Conservation (phyloP, 2,113 vertebrate genomes). For the Egretta garzetta region DNA sequence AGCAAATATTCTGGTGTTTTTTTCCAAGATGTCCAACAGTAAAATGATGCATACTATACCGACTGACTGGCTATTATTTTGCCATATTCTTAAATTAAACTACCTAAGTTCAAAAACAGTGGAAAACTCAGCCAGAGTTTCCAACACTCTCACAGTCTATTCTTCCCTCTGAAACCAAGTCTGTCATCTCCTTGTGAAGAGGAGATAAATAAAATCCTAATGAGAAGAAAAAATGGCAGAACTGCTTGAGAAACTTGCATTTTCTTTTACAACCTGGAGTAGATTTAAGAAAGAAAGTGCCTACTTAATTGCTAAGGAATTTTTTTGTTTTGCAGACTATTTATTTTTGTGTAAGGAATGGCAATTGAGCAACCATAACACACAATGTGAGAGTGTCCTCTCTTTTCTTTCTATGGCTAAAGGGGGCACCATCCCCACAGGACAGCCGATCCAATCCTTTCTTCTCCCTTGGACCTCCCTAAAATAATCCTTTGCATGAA, state of each 20-base stretch:
- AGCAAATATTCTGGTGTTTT: not conserved
- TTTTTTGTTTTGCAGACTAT: not conserved
- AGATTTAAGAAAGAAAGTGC: not conserved
- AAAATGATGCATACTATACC: not conserved
- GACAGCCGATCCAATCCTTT: not conserved
- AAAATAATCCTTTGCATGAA: not conserved
- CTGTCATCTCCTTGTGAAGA: not conserved
- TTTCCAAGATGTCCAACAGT: not conserved
- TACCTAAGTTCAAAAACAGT: not conserved
- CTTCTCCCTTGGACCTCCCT: not conserved
- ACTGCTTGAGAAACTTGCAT: not conserved
- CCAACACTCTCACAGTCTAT: not conserved
- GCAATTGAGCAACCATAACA: not conserved
- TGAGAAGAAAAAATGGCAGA: not conserved
- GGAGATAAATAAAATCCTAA: not conserved
- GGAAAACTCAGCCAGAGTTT: not conserved
- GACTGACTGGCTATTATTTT: not conserved
- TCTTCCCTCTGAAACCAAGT: not conserved
- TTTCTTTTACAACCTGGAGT: not conserved
- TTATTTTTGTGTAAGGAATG: not conserved
- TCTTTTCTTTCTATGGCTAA: not conserved
- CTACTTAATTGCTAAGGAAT: not conserved
- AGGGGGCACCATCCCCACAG: not conserved
- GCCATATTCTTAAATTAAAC: not conserved
- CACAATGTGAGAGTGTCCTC: not conserved